These are phyloP conservation scores for Koerneria pararmatus DNA, from an alignment of 2,888 invertebrate genomes.

Conservation along the genomic window DNA sequence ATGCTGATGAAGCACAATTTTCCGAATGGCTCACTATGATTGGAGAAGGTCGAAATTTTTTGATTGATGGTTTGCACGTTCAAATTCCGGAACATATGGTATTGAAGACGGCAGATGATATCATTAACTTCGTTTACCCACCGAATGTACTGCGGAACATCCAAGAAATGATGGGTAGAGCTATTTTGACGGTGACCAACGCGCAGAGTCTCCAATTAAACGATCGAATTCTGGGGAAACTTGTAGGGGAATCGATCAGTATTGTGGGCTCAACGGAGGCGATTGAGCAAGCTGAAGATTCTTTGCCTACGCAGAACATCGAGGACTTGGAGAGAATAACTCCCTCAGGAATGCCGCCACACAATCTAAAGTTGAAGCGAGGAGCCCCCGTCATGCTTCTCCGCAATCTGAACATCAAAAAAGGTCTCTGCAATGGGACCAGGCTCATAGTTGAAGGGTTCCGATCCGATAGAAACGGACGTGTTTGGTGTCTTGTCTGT, in stretches of 20 bases:
- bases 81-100: not conserved
- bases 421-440: slow-evolving; percentile 37
- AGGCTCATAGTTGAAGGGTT: slow-evolving; percentile 25
- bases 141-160: not conserved
- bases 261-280: not conserved
- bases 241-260: not conserved
- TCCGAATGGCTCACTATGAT: slow-evolving; percentile 9
- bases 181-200: not conserved
- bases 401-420: slow-evolving; percentile 30
- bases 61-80: not conserved
- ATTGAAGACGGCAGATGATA: not conserved
- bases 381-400: slow-evolving; percentile 30
- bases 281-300: not conserved
- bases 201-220: not conserved
- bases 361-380: slow-evolving; percentile 27
- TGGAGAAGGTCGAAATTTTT: not conserved
- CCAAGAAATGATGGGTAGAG: not conserved
- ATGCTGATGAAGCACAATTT: not conserved
- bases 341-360: slow-evolving; percentile 25
- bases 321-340: slow-evolving; percentile 25
- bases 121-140: slow-evolving; percentile 3
- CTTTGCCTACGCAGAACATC: not conserved
- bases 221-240: not conserved
- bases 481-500: no score
- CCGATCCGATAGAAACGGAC: slow-evolving; percentile 7